These are phyloP conservation scores for Nematostella vectensis DNA, from an alignment of 92 coral and sea anemone species.

Conservation along the genomic window DNA sequence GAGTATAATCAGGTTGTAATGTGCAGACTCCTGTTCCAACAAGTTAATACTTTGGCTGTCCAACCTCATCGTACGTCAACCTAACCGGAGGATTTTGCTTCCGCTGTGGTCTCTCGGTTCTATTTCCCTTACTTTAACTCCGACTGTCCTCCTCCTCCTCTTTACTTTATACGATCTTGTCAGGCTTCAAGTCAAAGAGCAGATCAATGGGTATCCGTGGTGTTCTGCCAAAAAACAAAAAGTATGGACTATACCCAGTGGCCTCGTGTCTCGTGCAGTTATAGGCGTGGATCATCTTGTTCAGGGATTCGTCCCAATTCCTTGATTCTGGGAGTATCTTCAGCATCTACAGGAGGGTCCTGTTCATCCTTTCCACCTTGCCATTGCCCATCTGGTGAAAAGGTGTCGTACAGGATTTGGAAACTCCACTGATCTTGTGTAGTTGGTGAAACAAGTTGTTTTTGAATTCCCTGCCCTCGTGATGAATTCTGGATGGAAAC, in stretches of 20 bases:
- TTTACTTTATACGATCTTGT: no score
- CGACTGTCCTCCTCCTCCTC: no score
- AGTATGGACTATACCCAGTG: background rate
- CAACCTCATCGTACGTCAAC: no score
- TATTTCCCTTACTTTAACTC: no score
- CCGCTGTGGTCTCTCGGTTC: no score
- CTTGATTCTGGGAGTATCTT: background rate
- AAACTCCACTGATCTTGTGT: background rate
- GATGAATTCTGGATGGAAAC: constrained; percentile 10
- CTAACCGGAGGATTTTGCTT: no score
- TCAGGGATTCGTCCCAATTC: no score
- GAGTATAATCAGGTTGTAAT: no score
- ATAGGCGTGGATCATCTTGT: constrained; percentile 6
- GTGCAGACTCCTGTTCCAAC: no score
- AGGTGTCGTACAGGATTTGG: background rate
- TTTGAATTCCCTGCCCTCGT: constrained; percentile 12
- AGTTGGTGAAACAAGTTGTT: constrained; percentile 6
- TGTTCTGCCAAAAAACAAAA: constrained; percentile 1
- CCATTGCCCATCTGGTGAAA: constrained; percentile 12
- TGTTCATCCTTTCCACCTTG: constrained; percentile 8
- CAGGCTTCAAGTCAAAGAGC: constrained; percentile 3
- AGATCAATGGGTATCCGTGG: constrained; percentile 4
- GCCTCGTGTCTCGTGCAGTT: constrained; percentile 2
- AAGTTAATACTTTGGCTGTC: no score
- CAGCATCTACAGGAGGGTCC: constrained; percentile 7